Evolutionary conservation across 2,113 vertebrate species (phyloP).

Genomic region (Catagonus wagneri): DNA sequence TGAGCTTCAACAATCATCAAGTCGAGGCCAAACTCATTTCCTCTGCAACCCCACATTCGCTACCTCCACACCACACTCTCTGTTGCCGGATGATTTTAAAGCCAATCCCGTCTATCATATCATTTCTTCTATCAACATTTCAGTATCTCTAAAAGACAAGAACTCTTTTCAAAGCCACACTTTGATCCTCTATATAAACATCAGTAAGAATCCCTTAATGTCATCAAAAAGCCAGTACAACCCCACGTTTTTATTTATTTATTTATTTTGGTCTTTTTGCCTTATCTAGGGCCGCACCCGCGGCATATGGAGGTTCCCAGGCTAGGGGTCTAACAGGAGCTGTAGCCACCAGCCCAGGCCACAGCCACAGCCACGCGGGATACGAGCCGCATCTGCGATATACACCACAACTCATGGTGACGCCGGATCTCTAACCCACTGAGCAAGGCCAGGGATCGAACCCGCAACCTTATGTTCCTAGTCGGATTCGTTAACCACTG

Average conservation of each 20-base stretch:
- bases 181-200: slow-evolving; percentile 41
- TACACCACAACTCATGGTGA: too few relatives aligned
- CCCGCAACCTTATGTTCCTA: too few relatives aligned
- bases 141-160: slow-evolving; percentile 19
- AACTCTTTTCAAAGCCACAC: neutral
- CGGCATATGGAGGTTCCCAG: too few relatives aligned
- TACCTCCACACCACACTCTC: neutral
- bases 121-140: slow-evolving; percentile 22
- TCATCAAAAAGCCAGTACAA: neutral
- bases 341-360: too few relatives aligned
- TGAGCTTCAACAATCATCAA: neutral
- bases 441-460: too few relatives aligned
- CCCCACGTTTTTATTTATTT: slow-evolving; percentile 1
- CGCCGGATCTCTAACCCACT: too few relatives aligned
- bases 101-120: neutral
- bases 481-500: too few relatives aligned
- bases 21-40: neutral
- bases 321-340: too few relatives aligned
- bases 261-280: too few relatives aligned
- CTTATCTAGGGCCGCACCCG: too few relatives aligned
- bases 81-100: slow-evolving; percentile 53
- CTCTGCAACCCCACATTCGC: neutral
- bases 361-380: too few relatives aligned
- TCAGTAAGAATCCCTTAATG: slow-evolving; percentile 47
- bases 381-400: too few relatives aligned